These are phyloP conservation scores for Cremastobaeus sp. DNA, from an alignment of 2,888 invertebrate genomes.

Conservation along the genomic window DNA sequence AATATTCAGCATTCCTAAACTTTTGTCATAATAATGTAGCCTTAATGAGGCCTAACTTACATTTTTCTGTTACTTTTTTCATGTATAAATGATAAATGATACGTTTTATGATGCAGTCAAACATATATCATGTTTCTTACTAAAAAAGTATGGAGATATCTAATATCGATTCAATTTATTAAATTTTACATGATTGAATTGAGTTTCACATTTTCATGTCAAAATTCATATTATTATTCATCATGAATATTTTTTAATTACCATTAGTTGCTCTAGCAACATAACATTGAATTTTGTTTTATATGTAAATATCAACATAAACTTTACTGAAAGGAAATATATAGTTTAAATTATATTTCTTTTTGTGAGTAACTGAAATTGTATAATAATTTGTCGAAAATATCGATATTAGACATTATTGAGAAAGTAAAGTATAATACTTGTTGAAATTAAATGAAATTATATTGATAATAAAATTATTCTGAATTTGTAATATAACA, in stretches of 20 bases:
- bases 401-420: not conserved
- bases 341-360: too few relatives aligned
- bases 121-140: slow-evolving; percentile 14
- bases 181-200: too few relatives aligned
- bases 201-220: too few relatives aligned
- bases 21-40: slow-evolving; percentile 35
- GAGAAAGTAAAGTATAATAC: slow-evolving; percentile 4
- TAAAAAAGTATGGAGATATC: too few relatives aligned
- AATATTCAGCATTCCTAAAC: slow-evolving; percentile 59
- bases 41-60: slow-evolving; percentile 15
- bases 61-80: slow-evolving; percentile 3
- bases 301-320: slow-evolving; percentile 22
- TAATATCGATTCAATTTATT: too few relatives aligned
- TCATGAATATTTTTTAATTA: too few relatives aligned
- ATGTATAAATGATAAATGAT: slow-evolving; percentile 1
- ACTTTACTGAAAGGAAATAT: too few relatives aligned
- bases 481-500: slow-evolving; percentile 3
- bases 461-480: slow-evolving; percentile 5
- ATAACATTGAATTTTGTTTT: slow-evolving; percentile 11
- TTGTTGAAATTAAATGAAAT: slow-evolving; percentile 22
- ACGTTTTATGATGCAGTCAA: slow-evolving; percentile 26
- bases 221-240: too few relatives aligned
- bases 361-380: too few relatives aligned
- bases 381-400: slow-evolving; percentile 11
- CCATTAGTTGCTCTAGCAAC: slow-evolving; percentile 19